Evolutionary conservation across 2,113 vertebrate species (phyloP).

Genomic region (Pachycephala philippinensis): DNA sequence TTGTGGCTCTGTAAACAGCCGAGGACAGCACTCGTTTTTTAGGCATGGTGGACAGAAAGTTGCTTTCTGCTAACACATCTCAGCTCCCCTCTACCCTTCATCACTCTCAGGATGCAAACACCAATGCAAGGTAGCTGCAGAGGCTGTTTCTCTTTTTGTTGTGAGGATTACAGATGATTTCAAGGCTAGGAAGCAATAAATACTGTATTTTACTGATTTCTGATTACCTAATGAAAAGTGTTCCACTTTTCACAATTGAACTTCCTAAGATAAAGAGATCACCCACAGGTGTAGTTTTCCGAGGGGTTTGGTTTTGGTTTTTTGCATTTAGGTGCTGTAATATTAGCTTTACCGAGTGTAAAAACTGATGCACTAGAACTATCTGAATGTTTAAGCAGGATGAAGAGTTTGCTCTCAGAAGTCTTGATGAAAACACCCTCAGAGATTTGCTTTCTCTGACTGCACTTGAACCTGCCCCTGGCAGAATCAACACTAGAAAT

Average conservation of each 20-base stretch:
- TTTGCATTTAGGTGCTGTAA: not conserved
- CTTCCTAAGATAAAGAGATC: accelerated
- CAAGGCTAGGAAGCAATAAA: not conserved
- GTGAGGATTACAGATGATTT: not conserved
- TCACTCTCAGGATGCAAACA: not conserved
- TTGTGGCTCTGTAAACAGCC: not conserved
- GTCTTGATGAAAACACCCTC: not conserved
- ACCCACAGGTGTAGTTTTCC: not conserved
- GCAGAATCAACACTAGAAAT: not conserved
- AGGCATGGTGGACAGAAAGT: not conserved
- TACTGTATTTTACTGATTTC: not conserved
- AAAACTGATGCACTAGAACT: not conserved
- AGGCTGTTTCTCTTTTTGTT: not conserved
- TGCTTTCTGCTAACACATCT: not conserved
- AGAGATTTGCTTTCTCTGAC: not conserved
- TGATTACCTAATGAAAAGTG: not conserved
- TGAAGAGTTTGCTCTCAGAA: not conserved
- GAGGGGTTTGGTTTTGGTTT: not conserved
- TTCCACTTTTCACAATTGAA: not conserved
- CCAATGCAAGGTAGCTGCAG: not conserved
- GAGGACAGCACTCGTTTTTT: not conserved
- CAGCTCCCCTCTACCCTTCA: not conserved
- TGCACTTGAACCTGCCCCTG: not conserved
- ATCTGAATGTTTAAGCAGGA: not conserved
- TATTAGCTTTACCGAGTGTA: not conserved